These are phyloP conservation scores for Calliopsis andreniformis DNA, from an alignment of 1,140 invertebrate species.

Conservation along the genomic window DNA sequence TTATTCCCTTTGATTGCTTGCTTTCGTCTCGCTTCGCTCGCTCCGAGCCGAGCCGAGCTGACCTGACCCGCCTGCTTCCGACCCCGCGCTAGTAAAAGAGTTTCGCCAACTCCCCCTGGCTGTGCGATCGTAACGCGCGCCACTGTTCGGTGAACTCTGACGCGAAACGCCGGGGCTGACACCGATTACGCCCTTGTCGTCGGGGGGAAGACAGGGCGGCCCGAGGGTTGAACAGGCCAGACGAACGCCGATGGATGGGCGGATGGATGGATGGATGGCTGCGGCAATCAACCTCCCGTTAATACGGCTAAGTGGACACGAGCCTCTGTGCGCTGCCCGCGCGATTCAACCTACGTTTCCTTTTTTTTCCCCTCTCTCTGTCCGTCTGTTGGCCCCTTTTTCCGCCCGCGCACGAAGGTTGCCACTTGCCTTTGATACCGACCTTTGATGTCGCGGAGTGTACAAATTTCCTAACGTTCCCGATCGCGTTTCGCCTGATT, in stretches of 20 bases:
- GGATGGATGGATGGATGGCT: slow-evolving; percentile 62
- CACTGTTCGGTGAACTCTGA: slow-evolving; percentile 48
- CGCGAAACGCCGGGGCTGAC: slow-evolving; percentile 29
- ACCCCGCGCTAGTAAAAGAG: slow-evolving; percentile 52
- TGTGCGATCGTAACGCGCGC: slow-evolving; percentile 43
- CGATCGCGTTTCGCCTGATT: background rate
- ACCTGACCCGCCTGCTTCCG: slow-evolving; percentile 38
- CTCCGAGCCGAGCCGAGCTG: background rate
- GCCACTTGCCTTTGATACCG: slow-evolving; percentile 2
- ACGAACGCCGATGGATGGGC: slow-evolving; percentile 33
- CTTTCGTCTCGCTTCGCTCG: slow-evolving; percentile 75
- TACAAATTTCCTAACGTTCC: slow-evolving; percentile 17
- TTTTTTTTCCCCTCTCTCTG: background rate
- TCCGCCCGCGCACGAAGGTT: background rate
- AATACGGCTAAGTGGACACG: slow-evolving; percentile 71
- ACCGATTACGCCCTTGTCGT: slow-evolving; percentile 42
- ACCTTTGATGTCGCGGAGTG: slow-evolving; percentile 22
- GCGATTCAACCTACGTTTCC: slow-evolving; percentile 1
- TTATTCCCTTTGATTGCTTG: slow-evolving; percentile 81
- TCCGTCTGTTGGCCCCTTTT: background rate
- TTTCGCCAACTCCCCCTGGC: slow-evolving; percentile 43
- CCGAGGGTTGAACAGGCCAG: slow-evolving; percentile 23
- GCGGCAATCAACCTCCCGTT: slow-evolving; percentile 71
- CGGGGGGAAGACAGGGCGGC: background rate
- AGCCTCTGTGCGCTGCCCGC: slow-evolving; percentile 45